Base-by-base conservation (phyloP, 2,113 vertebrate species). In the Calonectris borealis region DNA sequence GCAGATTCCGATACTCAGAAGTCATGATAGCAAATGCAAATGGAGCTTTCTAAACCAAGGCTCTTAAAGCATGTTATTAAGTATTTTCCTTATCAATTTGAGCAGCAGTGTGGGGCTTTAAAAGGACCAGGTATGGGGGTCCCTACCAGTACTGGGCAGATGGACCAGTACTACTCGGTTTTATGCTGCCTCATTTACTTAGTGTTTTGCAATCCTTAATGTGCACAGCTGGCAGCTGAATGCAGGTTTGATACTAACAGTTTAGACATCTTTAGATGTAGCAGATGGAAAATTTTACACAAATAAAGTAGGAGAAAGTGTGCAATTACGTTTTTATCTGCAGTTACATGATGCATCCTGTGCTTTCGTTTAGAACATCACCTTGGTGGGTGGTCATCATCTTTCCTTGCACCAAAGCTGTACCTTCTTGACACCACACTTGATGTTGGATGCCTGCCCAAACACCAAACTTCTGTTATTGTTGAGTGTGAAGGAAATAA, bases 261-360 rank as follows among this genome's bases (percentile, higher is more conserved):
- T 98, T 98, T 98, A 98, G 98, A 98, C 98, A 98, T 98, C 98
- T 98, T 98, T 98, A 98, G 98, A 98, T 98, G 98, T 98, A 98
- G 98, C 98, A 98, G 98, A 98, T 98, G 98, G 98, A 98, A 98
- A 98, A 98, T 98, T 98, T 98, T 98, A 98, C 98, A 98, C 98
- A 98, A 98, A 98, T 98, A 98, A 98, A 98, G 98, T 98, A 98
- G 98, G 98, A 98, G 98, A 98, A 98, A 98, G 98, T 98, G 98
- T 98, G 98, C 98, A 98, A 98, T 98, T 98, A 98, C 98, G 97
- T 98, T 98, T 98, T 98, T 98, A 98, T 98, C 98, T 98, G 97
- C 98, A 98, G 98, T 98, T 98, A 97, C 98, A 89, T 55, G 96
- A 97, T 97, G 97, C 98, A 98, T 98, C 98, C 97, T 96, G 97